Evolutionary conservation across 2,797 vertebrate genomes (phyloP), one percentile per base, ranked within the genome.

Genomic region (Helarctos malayanus): DNA sequence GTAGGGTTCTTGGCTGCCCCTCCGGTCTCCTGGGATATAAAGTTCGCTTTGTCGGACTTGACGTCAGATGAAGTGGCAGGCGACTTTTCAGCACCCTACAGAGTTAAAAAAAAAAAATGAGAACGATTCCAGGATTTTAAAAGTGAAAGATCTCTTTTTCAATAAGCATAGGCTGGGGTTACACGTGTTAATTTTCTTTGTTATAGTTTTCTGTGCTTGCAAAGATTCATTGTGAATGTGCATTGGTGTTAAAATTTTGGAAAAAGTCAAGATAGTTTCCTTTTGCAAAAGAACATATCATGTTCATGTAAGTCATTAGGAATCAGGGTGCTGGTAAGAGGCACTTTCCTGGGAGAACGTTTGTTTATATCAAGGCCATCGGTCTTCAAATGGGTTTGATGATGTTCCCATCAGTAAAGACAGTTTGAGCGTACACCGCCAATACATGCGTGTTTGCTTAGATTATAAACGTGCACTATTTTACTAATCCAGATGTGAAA

Each of bases 1-100:
- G 2, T 29, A 38, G 98, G 95, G 57, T 98, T 99, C 98, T 99
- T 98, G 97, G 99, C 99, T 0, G 98, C 97, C 49, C 98, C 98
- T 29, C 98, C 99, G 0, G 98, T 98, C 89, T 98, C 98, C n/a
- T 98, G 98, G n/a, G 95, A 12, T 3, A 89, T 45, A 56, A 99
- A 98, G 61, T 98, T 73, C 0, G 91, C 98, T 98, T 99, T 99
- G 96, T 99, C 98, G 21, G 99, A 96, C 98, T 99, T 99, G n/a
- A 98, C 82, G 88, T 98, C 94, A 13, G 97, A 32, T 10, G 97
- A 91, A 41, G 65, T 85, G 76, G 96, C 97, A 19, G 98, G 94
- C 90, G 98, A 97, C 94, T 98, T 98, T 91, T 98, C 99, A 0
- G 95, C 52, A 78, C 93, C 97, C 99, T 99, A 29, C 18, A 19